Evolutionary conservation across 2,888 invertebrate genomes (phyloP).

Genomic region (Drosophila meridionalis): DNA sequence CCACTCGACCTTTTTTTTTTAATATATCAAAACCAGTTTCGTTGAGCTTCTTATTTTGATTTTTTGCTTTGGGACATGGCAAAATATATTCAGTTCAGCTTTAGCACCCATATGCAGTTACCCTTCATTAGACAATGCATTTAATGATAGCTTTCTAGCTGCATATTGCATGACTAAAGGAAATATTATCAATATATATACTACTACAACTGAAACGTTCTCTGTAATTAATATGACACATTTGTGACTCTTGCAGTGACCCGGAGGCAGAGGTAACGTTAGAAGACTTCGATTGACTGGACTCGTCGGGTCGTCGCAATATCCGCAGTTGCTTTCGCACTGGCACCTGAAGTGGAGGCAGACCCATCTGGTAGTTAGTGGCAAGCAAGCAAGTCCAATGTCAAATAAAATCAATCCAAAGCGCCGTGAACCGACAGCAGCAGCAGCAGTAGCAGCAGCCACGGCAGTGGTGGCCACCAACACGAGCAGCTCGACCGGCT

Average conservation of each 20-base stretch:
- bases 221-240: constrained; percentile 18
- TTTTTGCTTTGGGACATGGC: neutral
- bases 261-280: constrained; percentile 16
- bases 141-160: constrained; percentile 5
- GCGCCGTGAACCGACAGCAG: constrained; percentile 83
- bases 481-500: constrained; percentile 72
- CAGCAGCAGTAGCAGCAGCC: constrained; percentile 67
- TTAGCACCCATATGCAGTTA: constrained; percentile 1
- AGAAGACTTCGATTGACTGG: constrained; percentile 8
- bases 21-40: neutral
- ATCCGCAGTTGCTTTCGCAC: constrained; percentile 15
- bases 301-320: constrained; percentile 21
- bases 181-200: constrained; percentile 8
- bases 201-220: neutral
- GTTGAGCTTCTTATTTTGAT: neutral
- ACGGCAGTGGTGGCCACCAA: constrained; percentile 75
- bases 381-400: constrained; percentile 75
- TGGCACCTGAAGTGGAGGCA: constrained; percentile 18
- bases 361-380: constrained; percentile 24
- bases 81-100: neutral
- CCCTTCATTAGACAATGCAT: neutral
- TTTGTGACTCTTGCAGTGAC: constrained; percentile 41
- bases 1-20: neutral
- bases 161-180: constrained; percentile 9
- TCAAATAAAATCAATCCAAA: constrained; percentile 85